phyloP scores from a whole-genome alignment of 1,140 invertebrate genomes.

The Drosophila nigromelanica region DNA sequence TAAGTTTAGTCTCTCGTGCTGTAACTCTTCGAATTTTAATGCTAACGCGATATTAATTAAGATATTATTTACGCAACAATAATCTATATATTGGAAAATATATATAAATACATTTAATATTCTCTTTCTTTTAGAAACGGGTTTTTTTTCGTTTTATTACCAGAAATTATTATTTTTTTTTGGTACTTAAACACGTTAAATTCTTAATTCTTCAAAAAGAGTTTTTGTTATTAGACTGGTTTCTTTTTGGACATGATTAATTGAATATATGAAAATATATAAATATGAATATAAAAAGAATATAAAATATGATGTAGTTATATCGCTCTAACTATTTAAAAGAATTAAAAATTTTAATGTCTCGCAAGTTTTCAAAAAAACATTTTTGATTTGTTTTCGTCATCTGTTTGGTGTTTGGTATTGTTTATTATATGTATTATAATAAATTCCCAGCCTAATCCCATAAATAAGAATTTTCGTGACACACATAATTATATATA shows the following conservation, averaged over 20 bases:
- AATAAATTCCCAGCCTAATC: constrained; percentile 42
- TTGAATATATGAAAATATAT: no score
- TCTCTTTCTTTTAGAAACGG: neutral
- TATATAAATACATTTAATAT: neutral
- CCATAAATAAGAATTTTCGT: constrained; percentile 39
- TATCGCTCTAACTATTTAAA: neutral
- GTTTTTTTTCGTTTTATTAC: no score
- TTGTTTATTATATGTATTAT: constrained; percentile 27
- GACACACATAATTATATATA: constrained; percentile 12
- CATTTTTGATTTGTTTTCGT: constrained; percentile 3
- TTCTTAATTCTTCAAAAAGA: no score
- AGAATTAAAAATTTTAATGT: neutral
- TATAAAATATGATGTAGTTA: no score
- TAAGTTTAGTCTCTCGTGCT: neutral
- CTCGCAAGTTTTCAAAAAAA: neutral
- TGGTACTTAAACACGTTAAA: no score
- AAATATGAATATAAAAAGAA: no score
- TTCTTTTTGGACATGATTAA: no score
- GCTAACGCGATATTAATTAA: constrained; percentile 5
- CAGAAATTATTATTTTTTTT: no score
- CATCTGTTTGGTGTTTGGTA: constrained; percentile 18
- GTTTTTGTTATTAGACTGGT: no score
- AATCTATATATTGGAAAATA: neutral
- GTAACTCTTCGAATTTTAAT: constrained; percentile 6
- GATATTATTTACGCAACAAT: constrained; percentile 1